Base-by-base conservation (phyloP, 92 coral and sea anemone genomes). In the Phenganax stokvisi region DNA sequence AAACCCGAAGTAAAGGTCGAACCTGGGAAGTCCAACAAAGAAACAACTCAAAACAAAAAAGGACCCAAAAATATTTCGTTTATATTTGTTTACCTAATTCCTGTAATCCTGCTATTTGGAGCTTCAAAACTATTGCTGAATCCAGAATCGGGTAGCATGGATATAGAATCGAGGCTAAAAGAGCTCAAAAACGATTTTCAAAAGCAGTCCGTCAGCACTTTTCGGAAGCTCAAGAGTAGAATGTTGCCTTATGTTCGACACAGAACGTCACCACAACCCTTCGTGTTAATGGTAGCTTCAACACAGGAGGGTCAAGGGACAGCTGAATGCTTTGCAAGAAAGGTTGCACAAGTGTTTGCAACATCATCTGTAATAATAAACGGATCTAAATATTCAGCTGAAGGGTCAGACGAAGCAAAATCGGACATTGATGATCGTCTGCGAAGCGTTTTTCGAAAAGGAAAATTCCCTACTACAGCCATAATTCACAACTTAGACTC, bases 221-320 rank as follows among this genome's bases (percentile, higher is more conserved):
- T 89, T 91, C 86, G 56, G 80, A 88, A 73, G 75, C 78, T 93
- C 9, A 83, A 68, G 55, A 72, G 57, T 30, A 83, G 97, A 68
- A 90, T 91, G 25, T 9, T 83, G 65, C 86, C 97, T 0, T 92
- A 93, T 73, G 72, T 93, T 13, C 84, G 87, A 20, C 81, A 86
- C 15, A 69, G 57, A 1, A 20, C 62, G 13, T 92, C 93, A 12
- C 84, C 65, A 0, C 92, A 89, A 51, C 97, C 97, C 3, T 88
- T 93, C 74, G 96, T 93, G 6, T 61, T 93, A 3, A 12, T 91
- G 84, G 58, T 93, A 37, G 97, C 81, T 15, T 92, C 97, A 12
- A 79, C 89, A 0, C 92, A 93, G 4, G 78, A 87, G 12, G 92
- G 91, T 20, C 92, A 87, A 13, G 74, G 53, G 1, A 75, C 70